phyloP scores from a whole-genome alignment of 2,113 vertebrate species.

The Jacana jacana region DNA sequence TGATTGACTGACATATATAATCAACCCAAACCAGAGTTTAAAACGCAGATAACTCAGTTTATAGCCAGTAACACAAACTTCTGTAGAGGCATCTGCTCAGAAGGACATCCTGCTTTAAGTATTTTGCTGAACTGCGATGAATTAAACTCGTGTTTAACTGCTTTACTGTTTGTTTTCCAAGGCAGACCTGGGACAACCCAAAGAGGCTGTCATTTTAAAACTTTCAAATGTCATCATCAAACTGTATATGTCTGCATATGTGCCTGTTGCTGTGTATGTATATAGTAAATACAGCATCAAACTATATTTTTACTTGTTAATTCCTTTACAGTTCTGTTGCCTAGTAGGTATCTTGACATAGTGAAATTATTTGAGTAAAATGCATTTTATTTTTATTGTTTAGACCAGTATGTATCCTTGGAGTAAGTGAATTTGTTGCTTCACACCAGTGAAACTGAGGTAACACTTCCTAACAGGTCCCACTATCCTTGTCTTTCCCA shows the following conservation, averaged over 20 bases:
- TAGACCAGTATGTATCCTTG: background rate
- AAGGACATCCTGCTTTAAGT: background rate
- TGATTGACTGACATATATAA: background rate
- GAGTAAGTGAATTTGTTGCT: background rate
- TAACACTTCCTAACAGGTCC: background rate
- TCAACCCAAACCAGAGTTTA: background rate
- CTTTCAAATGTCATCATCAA: background rate
- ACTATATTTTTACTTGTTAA: background rate
- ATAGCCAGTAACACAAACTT: background rate
- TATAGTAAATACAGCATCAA: background rate
- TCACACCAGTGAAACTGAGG: fast-evolving
- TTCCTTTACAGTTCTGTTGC: background rate
- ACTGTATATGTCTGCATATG: fast-evolving
- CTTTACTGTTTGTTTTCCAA: background rate
- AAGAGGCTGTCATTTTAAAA: background rate
- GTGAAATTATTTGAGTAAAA: background rate
- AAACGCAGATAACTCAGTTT: background rate
- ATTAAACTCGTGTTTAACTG: background rate
- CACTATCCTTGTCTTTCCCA: background rate
- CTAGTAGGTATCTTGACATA: background rate
- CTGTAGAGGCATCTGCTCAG: background rate
- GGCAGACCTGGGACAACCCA: background rate
- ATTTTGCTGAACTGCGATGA: background rate
- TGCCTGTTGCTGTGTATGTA: background rate
- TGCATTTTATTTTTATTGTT: background rate